Evolutionary conservation across 1,140 invertebrate genomes (phyloP).

Genomic region (Thaumetopoea pityocampa): DNA sequence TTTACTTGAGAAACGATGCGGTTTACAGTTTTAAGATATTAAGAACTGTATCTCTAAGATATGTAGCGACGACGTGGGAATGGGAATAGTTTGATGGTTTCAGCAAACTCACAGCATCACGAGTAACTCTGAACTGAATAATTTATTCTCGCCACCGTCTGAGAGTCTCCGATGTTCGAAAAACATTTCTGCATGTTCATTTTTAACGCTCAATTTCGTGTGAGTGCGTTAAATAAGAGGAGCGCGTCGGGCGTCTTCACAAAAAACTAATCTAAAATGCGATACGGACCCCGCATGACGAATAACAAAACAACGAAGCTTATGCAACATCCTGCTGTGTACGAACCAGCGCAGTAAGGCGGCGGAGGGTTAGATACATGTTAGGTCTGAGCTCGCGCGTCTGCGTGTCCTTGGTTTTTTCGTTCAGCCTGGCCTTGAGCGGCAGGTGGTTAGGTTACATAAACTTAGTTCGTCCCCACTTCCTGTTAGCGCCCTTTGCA

Average conservation of each 20-base stretch:
- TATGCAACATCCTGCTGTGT: conserved; percentile 72
- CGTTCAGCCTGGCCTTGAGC: conserved; percentile 59
- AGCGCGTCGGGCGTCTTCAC: conserved; percentile 32
- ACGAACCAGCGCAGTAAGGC: conserved; percentile 29
- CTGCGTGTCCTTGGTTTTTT: conserved; percentile 70
- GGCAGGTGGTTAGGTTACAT: conserved; percentile 76
- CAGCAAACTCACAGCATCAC: conserved; percentile 30
- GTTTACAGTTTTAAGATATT: conserved; percentile 34
- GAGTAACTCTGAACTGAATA: conserved; percentile 33
- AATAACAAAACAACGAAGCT: conserved; percentile 69
- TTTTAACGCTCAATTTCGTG: conserved; percentile 44
- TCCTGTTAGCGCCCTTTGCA: conserved; percentile 69
- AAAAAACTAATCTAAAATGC: conserved; percentile 72
- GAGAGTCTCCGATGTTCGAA: conserved; percentile 12
- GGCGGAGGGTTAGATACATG: conserved; percentile 59
- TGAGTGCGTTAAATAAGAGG: conserved; percentile 34
- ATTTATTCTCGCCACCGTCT: conserved; percentile 24
- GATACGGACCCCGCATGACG: conserved; percentile 48
- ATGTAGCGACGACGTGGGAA: conserved; percentile 31
- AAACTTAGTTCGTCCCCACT: conserved; percentile 72
- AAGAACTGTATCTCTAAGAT: conserved; percentile 25
- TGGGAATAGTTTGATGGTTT: conserved; percentile 35
- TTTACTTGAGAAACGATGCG: conserved; percentile 35
- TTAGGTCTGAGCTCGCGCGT: conserved; percentile 46
- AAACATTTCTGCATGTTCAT: conserved; percentile 24